A percentile compares a stretch with the other conserved stretches of the same genome.
phyloP scores from a whole-genome alignment of 2,888 invertebrate genomes.

The Anoplius nigerrimus region DNA sequence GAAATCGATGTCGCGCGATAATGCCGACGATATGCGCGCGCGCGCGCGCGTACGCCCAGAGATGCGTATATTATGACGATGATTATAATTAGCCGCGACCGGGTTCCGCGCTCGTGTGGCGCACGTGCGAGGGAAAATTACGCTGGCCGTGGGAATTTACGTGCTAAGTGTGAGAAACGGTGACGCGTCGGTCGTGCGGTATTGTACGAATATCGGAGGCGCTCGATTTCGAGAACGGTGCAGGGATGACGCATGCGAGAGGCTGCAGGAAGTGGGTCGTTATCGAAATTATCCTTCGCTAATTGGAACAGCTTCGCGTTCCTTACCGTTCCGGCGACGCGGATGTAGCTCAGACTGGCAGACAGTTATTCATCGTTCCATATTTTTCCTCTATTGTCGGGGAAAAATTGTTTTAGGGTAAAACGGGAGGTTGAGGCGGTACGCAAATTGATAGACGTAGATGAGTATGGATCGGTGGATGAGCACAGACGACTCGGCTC shows the following conservation, averaged over 20 bases:
- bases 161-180: background rate
- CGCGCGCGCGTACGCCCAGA: slow-evolving; percentile 24
- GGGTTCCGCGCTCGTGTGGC: slow-evolving; percentile 54
- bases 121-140: slow-evolving; percentile 51
- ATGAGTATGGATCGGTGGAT: background rate
- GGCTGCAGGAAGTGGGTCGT: too few species aligned
- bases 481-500: too few species aligned
- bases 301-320: too few species aligned
- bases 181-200: background rate
- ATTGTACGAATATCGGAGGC: too few species aligned
- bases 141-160: slow-evolving; percentile 12
- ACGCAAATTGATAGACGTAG: slow-evolving; percentile 1
- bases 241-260: too few species aligned
- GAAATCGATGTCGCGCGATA: slow-evolving; percentile 71
- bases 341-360: too few species aligned
- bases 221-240: too few species aligned
- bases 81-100: slow-evolving; percentile 63
- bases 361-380: too few species aligned
- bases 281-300: too few species aligned
- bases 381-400: too few species aligned
- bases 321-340: too few species aligned
- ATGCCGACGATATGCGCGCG: slow-evolving; percentile 53
- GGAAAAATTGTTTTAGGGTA: background rate
- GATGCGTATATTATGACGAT: slow-evolving; percentile 30
- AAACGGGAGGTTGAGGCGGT: background rate